Conservation (phyloP, 2,113 vertebrate genomes). For the Urocitellus parryii region DNA sequence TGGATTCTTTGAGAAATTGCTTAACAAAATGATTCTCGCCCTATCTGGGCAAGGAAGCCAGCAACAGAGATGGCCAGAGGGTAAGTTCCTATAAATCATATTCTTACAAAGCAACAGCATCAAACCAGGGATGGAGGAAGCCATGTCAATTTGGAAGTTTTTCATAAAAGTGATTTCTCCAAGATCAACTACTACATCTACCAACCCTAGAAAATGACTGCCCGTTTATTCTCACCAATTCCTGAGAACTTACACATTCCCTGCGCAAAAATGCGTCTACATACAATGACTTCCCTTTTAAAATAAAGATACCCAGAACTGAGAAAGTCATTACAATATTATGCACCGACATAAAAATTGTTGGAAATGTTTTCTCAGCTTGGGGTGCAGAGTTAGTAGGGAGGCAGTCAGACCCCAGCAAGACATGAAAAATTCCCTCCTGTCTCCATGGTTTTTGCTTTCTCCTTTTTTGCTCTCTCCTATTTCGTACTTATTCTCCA, state of each 20-base stretch:
- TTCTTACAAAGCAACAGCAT: not conserved
- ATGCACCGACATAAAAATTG: rapidly evolving
- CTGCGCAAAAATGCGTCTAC: not conserved
- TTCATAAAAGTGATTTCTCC: not conserved
- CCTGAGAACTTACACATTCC: not conserved
- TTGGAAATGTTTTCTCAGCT: not conserved
- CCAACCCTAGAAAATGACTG: not conserved
- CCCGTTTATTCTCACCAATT: not conserved
- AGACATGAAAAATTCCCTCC: not conserved
- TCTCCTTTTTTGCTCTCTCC: not conserved
- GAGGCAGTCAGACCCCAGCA: rapidly evolving
- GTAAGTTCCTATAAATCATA: not conserved
- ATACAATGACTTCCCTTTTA: not conserved
- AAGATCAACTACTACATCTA: not conserved
- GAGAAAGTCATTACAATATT: not conserved
- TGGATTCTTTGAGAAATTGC: not conserved
- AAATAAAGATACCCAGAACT: not conserved
- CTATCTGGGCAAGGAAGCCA: too few relatives aligned
- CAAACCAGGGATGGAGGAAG: not conserved
- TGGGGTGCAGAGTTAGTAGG: too few relatives aligned
- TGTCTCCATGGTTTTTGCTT: too few relatives aligned
- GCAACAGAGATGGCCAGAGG: not conserved
- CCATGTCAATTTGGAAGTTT: not conserved
- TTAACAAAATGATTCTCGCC: not conserved
- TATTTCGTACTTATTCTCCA: rapidly evolving